Percentiles rank a stretch among this genome's conserved stretches.
Conservation (phyloP, 2,888 invertebrate species). For the Thymelicus acteon region DNA sequence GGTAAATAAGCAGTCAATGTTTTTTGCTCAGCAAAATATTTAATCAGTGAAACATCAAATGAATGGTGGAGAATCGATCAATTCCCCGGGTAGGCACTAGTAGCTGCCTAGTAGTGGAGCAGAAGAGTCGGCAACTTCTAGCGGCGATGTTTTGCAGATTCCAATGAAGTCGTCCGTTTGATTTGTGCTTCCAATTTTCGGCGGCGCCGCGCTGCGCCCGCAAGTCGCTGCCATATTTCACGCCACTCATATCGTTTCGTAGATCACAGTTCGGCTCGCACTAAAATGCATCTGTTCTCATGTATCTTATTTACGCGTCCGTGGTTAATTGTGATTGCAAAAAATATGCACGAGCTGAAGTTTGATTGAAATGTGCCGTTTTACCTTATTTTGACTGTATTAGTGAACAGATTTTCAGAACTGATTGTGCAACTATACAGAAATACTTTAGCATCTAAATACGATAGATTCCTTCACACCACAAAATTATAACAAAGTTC, state of each 20-base stretch:
- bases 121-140: neutral
- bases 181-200: slow-evolving; percentile 65
- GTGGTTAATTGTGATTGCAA: neutral
- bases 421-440: too few species aligned
- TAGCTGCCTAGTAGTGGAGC: neutral
- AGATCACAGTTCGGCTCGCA: slow-evolving; percentile 61
- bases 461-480: too few species aligned
- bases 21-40: too few species aligned
- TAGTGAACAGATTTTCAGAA: too few species aligned
- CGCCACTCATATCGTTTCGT: slow-evolving; percentile 31
- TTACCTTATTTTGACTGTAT: neutral
- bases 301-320: slow-evolving; percentile 27
- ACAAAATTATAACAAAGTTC: too few species aligned
- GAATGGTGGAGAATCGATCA: neutral
- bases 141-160: slow-evolving; percentile 22
- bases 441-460: too few species aligned
- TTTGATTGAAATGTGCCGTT: neutral
- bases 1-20: neutral
- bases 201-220: slow-evolving; percentile 33
- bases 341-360: neutral
- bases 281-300: slow-evolving; percentile 61
- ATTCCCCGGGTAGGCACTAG: neutral
- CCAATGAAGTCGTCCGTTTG: slow-evolving; percentile 52
- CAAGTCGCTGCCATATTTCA: slow-evolving; percentile 27
- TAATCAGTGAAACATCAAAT: too few species aligned